These are phyloP conservation scores for Alethe diademata DNA, from an alignment of 2,113 vertebrate species.

Conservation along the genomic window DNA sequence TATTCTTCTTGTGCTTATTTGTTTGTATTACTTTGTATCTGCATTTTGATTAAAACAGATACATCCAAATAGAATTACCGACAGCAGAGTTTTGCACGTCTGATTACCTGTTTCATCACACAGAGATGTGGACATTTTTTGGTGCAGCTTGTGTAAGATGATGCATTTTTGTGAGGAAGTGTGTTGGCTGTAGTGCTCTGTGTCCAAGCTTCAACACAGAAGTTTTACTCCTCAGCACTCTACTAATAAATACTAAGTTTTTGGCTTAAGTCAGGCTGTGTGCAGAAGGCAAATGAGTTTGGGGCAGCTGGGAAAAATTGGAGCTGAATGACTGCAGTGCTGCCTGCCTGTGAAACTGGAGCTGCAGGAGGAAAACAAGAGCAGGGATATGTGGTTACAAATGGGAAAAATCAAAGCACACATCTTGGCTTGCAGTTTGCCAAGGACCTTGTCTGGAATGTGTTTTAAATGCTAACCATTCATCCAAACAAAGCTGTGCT, in stretches of 20 bases:
- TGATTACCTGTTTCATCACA: neutral
- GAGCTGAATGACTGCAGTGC: neutral
- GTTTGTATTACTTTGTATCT: neutral
- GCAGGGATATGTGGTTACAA: neutral
- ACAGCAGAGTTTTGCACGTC: neutral
- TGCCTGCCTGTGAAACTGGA: neutral
- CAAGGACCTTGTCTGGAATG: neutral
- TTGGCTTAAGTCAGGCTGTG: neutral
- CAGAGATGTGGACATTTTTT: neutral
- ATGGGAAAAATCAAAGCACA: neutral
- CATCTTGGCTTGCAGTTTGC: neutral
- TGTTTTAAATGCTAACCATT: neutral
- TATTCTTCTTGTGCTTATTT: neutral
- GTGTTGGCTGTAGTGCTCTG: neutral
- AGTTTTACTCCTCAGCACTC: neutral
- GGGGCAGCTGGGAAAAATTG: neutral
- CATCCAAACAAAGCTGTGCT: neutral
- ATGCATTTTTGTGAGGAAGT: neutral
- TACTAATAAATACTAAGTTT: neutral
- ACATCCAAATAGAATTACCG: neutral
- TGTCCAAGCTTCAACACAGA: neutral
- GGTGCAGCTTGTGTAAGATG: neutral
- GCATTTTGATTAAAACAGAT: neutral
- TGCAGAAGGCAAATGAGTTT: neutral
- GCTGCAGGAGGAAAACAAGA: neutral